Percentiles rank a stretch among this genome's conserved stretches.
phyloP scores from a whole-genome alignment of 1,140 invertebrate genomes.

The Drosophila dunni region DNA sequence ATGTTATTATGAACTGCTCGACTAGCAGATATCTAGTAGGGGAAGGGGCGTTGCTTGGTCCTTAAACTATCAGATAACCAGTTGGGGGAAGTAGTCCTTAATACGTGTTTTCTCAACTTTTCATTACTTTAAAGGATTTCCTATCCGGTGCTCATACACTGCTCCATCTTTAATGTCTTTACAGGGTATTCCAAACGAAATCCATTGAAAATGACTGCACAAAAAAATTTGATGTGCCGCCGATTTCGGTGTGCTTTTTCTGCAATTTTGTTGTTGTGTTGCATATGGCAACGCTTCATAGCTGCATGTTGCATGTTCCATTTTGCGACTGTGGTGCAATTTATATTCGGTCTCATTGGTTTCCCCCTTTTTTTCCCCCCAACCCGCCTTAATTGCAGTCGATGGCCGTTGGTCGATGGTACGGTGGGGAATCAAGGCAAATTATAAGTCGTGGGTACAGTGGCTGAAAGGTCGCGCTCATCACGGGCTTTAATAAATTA shows the following conservation, averaged over 20 bases:
- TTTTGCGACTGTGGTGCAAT: conserved; percentile 57
- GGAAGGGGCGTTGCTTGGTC: too few species aligned
- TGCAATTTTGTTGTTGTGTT: conserved; percentile 45
- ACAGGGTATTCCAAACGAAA: conserved; percentile 10
- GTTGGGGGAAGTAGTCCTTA: too few species aligned
- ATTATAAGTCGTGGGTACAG: conserved; percentile 29
- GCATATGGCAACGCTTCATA: conserved; percentile 51
- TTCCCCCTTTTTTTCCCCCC: conserved; percentile 39
- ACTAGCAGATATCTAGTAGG: background rate
- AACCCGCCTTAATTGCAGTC: conserved; percentile 5
- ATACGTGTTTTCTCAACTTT: too few species aligned
- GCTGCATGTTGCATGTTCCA: conserved; percentile 31
- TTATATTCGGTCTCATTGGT: conserved; percentile 76
- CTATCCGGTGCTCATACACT: background rate
- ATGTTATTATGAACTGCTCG: background rate
- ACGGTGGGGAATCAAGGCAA: conserved; percentile 5
- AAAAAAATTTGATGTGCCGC: conserved; percentile 23
- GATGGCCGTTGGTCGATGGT: background rate
- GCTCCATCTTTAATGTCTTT: background rate
- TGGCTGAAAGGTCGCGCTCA: conserved; percentile 76
- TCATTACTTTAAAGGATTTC: background rate
- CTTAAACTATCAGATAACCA: background rate
- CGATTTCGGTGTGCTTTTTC: conserved; percentile 34
- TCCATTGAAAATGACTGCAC: conserved; percentile 22
- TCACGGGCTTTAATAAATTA: conserved; percentile 81